Evolutionary conservation across 2,888 invertebrate genomes (phyloP), one percentile per base, ranked within the genome.

Genomic region (Ischnura elegans): DNA sequence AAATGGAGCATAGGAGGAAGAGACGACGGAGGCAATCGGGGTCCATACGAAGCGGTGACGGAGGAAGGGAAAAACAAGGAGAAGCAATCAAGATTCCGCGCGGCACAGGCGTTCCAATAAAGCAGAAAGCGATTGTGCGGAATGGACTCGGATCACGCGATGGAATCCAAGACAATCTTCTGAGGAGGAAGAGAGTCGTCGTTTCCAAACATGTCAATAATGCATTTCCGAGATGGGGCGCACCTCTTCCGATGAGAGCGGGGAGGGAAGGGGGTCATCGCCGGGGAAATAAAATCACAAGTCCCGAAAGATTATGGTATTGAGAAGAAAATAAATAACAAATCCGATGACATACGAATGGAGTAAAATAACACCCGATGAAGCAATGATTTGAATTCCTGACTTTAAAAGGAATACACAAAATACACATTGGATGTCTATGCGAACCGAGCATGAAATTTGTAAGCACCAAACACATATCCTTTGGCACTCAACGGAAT

Each of bases 191-290:
- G 16, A 5, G 16, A 19, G 61, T 6, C 19, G 25, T 36, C 76
- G 76, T 36, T 76, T 76, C 76, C 36, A 29, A 13, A 76, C 76
- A 76, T 76, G 76, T 76, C 76, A 76, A 76, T 76, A 76, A 76
- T 76, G 76, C 36, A 76, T 36, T 76, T 76, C 36, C 76, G 76
- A 76, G 76, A 76, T 29, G 36, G n/a, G 36, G 76, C 76, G 76
- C 36, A 8, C 6, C 61, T 6, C 51, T 19, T 19, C 25, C 19
- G 61, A 21, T 61, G 25, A 25, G 36, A 36, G 76, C 29, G 36
- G 61, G 61, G n/a, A n/a, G 61, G 25, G 61, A 8, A 61, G 8
- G 61, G 61, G n/a, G n/a, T 51, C 8, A 19, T 19, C 2, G 4
- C 0, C n/a, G n/a, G 8, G 51, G 61, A n/a, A 61, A 61, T 61